Evolutionary conservation across 2,888 invertebrate species (phyloP), one percentile per base, ranked within the genome.

Genomic region (Aproaerema taeniolella): DNA sequence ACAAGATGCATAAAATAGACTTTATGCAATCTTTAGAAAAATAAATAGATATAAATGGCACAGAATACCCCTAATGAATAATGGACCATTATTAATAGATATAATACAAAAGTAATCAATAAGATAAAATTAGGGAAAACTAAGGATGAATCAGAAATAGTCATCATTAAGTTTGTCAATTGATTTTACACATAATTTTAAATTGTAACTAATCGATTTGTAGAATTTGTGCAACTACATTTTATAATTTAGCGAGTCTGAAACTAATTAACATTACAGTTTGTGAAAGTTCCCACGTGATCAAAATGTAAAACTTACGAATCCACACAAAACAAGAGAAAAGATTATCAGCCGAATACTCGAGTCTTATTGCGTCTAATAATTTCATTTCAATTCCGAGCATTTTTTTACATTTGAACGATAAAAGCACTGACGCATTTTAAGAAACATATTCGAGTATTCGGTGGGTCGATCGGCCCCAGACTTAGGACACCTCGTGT

Each of bases 271-370:
- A 6, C 20, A 20, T 20, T 6, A 20, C 7, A 7, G 7, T 20
- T 20, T 20, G 20, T 20, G 7, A 20, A 20, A 20, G 20, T 20
- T 7, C 20, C 20, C 20, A 20, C 5, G 20, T 20, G n/a, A n/a
- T n/a, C 7, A 7, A 7, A 7, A 6, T 7, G 20, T 20, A 20
- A 20, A 20, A 7, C 7, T 20, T 20, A 20, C 20, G 20, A 20
- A 20, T n/a, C n/a, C n/a, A n/a, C 20, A 20, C 5, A 20, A 20
- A 20, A 20, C 20, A 20, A 20, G 20, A 6, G 20, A 20, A 7
- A 24, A 12, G 33, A 34, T 25, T 25, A 34, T 34, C 14, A 12
- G 11, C 34, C 25, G 34, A 34, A 34, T 34, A 34, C 34, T 34
- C 34, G 34, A 33, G 24, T 13, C 15, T 16, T 8, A 30, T 30